Evolutionary conservation across 2,113 vertebrate genomes (phyloP).

Genomic region (Sakesphorus luctuosus): DNA sequence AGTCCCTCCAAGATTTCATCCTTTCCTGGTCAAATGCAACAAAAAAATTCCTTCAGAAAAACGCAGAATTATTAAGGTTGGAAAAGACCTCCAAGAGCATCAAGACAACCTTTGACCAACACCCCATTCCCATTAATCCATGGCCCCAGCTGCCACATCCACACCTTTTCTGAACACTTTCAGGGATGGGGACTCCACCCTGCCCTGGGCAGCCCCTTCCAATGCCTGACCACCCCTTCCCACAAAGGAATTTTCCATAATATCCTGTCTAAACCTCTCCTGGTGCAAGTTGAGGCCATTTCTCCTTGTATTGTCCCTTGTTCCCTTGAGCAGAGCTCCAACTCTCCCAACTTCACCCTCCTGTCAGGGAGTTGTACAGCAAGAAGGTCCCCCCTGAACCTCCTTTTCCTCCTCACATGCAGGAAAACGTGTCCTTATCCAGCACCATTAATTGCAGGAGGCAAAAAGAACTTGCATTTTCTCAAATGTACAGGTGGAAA

Average conservation of each 20-base stretch:
- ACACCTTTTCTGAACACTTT: background rate
- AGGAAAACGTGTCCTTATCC: background rate
- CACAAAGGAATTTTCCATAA: background rate
- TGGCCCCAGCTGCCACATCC: background rate
- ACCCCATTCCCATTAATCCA: background rate
- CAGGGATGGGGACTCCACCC: background rate
- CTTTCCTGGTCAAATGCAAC: background rate
- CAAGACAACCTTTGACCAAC: background rate
- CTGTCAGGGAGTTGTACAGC: background rate
- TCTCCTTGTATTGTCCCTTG: too few relatives aligned
- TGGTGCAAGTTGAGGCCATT: too few relatives aligned
- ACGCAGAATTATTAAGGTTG: background rate
- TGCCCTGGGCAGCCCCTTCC: background rate
- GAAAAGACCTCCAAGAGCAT: background rate
- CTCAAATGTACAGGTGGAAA: fast-evolving
- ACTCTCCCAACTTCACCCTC: too few relatives aligned
- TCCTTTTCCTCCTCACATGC: background rate
- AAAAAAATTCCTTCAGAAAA: background rate
- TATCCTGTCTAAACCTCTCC: background rate
- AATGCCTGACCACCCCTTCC: background rate
- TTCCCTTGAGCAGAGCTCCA: background rate
- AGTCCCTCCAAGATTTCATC: background rate
- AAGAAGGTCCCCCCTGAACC: background rate
- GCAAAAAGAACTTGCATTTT: background rate
- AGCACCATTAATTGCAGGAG: background rate